These are phyloP conservation scores for Mamestra brassicae DNA, from an alignment of 2,888 invertebrate species.

Conservation along the genomic window DNA sequence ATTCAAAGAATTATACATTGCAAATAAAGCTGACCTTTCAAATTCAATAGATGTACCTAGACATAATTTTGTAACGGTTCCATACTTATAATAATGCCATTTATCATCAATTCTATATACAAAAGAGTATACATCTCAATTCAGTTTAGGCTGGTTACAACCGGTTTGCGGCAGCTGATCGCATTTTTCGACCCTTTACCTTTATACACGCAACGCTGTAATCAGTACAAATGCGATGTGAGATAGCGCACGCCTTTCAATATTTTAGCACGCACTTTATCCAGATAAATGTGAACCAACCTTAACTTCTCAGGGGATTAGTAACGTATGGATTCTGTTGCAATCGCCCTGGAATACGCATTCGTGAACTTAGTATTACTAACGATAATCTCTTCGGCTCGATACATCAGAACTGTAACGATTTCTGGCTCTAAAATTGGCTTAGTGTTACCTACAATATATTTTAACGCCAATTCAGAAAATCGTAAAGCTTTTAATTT, in stretches of 20 bases:
- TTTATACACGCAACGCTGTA: constrained; percentile 76
- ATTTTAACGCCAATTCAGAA: neutral
- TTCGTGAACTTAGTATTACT: constrained; percentile 53
- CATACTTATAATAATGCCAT: constrained; percentile 43
- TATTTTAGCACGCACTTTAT: constrained; percentile 88
- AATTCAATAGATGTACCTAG: constrained; percentile 29
- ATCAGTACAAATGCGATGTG: constrained; percentile 88
- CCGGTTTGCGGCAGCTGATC: constrained; percentile 61
- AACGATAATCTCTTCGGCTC: constrained; percentile 60
- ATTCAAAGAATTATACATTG: neutral
- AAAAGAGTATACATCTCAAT: constrained; percentile 63
- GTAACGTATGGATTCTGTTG: constrained; percentile 67
- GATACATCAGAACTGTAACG: constrained; percentile 37
- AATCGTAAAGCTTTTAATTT: no score
- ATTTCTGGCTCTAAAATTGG: constrained; percentile 2
- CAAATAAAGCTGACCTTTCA: constrained; percentile 37
- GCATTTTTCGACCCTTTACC: constrained; percentile 72
- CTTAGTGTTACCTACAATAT: neutral
- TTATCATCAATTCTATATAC: constrained; percentile 45
- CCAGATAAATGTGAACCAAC: constrained; percentile 85
- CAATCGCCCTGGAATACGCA: constrained; percentile 62
- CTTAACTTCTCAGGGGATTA: constrained; percentile 78
- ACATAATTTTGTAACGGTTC: constrained; percentile 38
- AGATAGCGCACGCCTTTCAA: constrained; percentile 84
- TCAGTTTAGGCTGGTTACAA: constrained; percentile 51